phyloP scores from a whole-genome alignment of 2,888 invertebrate genomes.

The Plebejus melissa region DNA sequence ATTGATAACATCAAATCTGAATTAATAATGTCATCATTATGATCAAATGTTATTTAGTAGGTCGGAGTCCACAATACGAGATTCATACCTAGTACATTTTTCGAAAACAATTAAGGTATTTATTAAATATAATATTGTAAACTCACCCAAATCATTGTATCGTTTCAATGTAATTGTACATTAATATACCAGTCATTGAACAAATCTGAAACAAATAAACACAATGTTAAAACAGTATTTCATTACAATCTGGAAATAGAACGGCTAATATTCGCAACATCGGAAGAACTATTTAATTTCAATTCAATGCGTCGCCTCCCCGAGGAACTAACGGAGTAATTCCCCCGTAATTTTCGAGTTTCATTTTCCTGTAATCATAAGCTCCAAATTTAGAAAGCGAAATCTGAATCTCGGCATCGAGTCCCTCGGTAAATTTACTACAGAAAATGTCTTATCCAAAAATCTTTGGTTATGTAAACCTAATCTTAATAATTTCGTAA shows the following conservation, averaged over 20 bases:
- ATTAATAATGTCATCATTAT: not conserved
- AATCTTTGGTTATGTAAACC: constrained; percentile 17
- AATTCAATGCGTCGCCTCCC: not conserved
- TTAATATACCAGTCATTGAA: constrained; percentile 50
- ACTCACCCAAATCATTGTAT: constrained; percentile 67
- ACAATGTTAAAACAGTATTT: not conserved
- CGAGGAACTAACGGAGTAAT: constrained; percentile 1
- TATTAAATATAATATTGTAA: not conserved
- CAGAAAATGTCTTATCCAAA: not conserved
- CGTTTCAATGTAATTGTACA: constrained; percentile 41
- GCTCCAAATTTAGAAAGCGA: constrained; percentile 8
- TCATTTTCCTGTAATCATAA: constrained; percentile 1
- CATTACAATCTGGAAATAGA: not conserved
- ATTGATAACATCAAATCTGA: constrained; percentile 4
- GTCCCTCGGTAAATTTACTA: not conserved
- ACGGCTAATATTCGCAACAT: not conserved
- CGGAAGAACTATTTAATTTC: not conserved
- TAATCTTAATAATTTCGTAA: constrained; percentile 24
- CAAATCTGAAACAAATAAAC: constrained; percentile 48
- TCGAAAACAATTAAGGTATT: not conserved
- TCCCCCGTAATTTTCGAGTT: not conserved
- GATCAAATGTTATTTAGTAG: not conserved
- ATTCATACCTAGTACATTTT: not conserved
- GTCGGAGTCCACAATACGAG: not conserved
- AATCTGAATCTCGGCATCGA: not conserved